Evolutionary conservation across 2,113 vertebrate species (phyloP), one percentile per base, ranked within the genome.

Genomic region (Microtus richardsoni): DNA sequence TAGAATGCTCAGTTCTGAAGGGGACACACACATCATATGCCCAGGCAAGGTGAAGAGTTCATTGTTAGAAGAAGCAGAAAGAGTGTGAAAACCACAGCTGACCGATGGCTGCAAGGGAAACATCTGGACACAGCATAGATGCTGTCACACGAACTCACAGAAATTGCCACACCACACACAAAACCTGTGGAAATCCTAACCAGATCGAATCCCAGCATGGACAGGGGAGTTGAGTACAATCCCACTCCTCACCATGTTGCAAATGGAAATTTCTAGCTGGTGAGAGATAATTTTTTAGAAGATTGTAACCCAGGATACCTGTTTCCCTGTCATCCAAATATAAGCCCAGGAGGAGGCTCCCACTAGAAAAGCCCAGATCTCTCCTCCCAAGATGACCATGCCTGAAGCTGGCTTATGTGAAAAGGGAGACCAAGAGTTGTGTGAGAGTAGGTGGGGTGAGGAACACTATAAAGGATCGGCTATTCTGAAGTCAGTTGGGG

Each of bases 321-420:
- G 28, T 60, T 54, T 22, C n/a, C 28, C 7, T 54, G 66, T 28
- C 66, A 88, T 47, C 47, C 66, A 70, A 26, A 54, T n/a, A 52
- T n/a, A 6, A 75, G 71, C 52, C 39, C 58, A 36, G 71, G 17
- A 74, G 5, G 16, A 74, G 49, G 68, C 68, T 74, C n/a, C n/a
- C 26, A 60, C 16, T 19, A 58, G 49, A 21, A 52, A 52, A 60
- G 52, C 6, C 17, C 30, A 28, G 39, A 75, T 7, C 30, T 16
- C 28, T 9, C 28, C n/a, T 41, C 30, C 44, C 47, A 49, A 49
- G 44, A 41, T 33, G 28, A 30, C 70, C 39, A 9, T 44, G 49
- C 52, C n/a, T 44, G 52, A 22, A 75, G 19, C 3, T 0, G 5
- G 8, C 9, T 19, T 30, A 13, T 4, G 1, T 13, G 54, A 30